Base-by-base conservation (phyloP, 2,888 invertebrate genomes). In the Drosophila diplacantha region DNA sequence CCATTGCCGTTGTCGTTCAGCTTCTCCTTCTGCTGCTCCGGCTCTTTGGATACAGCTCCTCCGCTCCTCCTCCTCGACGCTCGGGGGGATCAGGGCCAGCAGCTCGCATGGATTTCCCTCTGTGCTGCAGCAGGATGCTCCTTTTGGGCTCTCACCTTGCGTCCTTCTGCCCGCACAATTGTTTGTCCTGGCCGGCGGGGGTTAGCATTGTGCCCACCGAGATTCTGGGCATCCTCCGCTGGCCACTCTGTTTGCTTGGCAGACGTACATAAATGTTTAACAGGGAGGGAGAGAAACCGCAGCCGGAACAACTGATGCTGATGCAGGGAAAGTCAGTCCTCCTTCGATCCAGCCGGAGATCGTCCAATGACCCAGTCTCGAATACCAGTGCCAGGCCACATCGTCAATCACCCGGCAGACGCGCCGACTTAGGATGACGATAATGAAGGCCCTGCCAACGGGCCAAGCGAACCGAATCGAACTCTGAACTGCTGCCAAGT, bases 241-340 rank as follows among this genome's bases (percentile, higher is more conserved):
- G 41, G 53, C 41, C 46, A 60, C 44, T 38, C 44, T 81, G 71
- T 75, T 77, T 77, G 76, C 59, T 56, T 67, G 76, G 63, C 72
- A 77, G 68, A 70, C 69, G 78, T 72, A 72, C 69, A 74, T 72
- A 72, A 77, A 77, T 77, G 74, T 82, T 77, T 77, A 72, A 82
- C 74, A 68, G 58, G 24, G 18, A 29, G 14, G 2, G 24, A 24
- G 24, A 24, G 49, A 39, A 56, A 64, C 57, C 67, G 37, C 59
- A 65, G 34, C 14, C 41, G 26, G 43, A 20, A 66, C 58, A 63
- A 63, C 43, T 63, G n/a, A n/a, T n/a, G 35, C 64, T 52, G 43
- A 63, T 44, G 64, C 64, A 32, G 31, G 35, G 14, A 38, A 63
- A 52, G 44, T 46, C 53, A 53, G 1, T 24, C 7, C 5, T 24